Base-by-base conservation (phyloP, 2,113 vertebrate species). In the Budorcas taxicolor region DNA sequence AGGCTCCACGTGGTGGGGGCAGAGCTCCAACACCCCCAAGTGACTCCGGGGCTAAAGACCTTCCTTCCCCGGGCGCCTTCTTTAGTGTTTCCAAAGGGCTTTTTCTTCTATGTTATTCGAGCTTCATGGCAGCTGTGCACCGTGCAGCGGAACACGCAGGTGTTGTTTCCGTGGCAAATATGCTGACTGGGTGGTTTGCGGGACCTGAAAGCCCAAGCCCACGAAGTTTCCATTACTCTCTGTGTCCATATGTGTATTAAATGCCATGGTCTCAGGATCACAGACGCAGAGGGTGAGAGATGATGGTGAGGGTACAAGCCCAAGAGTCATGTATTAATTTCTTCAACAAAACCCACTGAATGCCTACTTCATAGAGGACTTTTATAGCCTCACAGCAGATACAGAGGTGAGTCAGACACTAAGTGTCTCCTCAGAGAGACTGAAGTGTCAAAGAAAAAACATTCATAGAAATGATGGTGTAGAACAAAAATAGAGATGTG, bases 381-480 rank as follows among this genome's bases (percentile, higher is more conserved):
- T 87, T n/a, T 3, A 60, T 81, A 78, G 62, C 76, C 52, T 50
- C 25, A 19, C 76, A 29, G 80, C 33, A 81, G 19, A 81, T 67
- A 50, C 67, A 88, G 67, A 88, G 47, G 43, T 62, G 87, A 96
- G 27, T 89, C 78, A 29, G 52, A 84, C 25, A 78, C 58, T 33
- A n/a, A 80, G 55, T 50, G 33, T 67, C 19, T 91, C 85, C n/a
- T 81, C 57, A 85, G n/a, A 93, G 29, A 81, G 16, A 29, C 58
- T 78, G 21, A 94, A 52, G 17, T 29, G 6, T 40, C 90, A 17
- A 71, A 64, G 40, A 45, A 81, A 85, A 93, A 7, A 40, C 25
- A 5, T 53, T 90, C 52, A 40, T 87, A 43, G 31, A 96, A 92
- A 36, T 3, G 1, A 60, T 71, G 43, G 15, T 17, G 17, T 90